Evolutionary conservation across 2,888 invertebrate species (phyloP), one percentile per base, ranked within the genome.

Genomic region (Microchrysa polita): DNA sequence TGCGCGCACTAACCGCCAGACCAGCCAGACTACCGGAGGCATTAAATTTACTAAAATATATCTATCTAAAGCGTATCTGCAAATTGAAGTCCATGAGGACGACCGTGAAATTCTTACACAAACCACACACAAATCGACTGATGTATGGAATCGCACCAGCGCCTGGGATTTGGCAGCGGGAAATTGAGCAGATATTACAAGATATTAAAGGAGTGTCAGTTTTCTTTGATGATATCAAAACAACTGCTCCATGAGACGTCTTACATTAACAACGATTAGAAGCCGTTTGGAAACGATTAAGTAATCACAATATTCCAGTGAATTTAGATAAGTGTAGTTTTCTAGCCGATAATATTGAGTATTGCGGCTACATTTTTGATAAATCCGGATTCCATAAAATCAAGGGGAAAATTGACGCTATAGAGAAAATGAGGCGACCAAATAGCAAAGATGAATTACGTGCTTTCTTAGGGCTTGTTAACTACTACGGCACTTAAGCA

Each of bases 91-190:
- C 27, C 78, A 79, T 42, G 79, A 79, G 2, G 79, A 80, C 22
- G 78, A 80, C 75, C 76, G 78, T 73, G 76, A 81, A 18, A 77
- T 79, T 16, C 71, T 82, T 18, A 82, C 81, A 1, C 76, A 83
- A 61, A 82, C 74, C 75, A 83, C 82, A 1, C 81, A 80, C 71
- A 81, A 65, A 79, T 78, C 73, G 82, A n/a, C 69, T 82, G 61
- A 77, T 80, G 78, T 82, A 79, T 74, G 82, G 81, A 1, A 74
- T 82, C n/a, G n/a, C n/a, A n/a, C n/a, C n/a, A n/a, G n/a, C n/a
- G n/a, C n/a, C n/a, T n/a, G n/a, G n/a, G n/a, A n/a, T n/a, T n/a
- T n/a, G n/a, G n/a, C n/a, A n/a, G n/a, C n/a, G n/a, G n/a, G n/a
- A n/a, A n/a, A n/a, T n/a, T n/a, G n/a, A n/a, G n/a, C n/a, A n/a